These are phyloP conservation scores for Apostichopus parvimensis DNA, from an alignment of 35 echinoderm and acorn worm genomes.

Conservation along the genomic window DNA sequence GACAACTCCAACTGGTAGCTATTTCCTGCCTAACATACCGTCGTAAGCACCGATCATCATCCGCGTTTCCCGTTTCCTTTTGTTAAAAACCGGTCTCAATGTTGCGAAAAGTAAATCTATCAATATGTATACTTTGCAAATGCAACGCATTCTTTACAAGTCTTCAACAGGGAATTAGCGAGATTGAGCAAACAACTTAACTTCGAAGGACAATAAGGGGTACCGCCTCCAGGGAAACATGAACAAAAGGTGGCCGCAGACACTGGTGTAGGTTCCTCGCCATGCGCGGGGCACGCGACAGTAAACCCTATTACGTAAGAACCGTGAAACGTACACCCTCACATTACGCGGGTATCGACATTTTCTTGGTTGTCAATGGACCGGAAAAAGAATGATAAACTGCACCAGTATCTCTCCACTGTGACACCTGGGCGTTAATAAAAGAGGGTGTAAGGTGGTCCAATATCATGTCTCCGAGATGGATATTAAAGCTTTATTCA, in stretches of 20 bases:
- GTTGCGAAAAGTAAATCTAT: too few species aligned
- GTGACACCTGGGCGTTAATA: neutral
- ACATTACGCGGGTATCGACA: too few species aligned
- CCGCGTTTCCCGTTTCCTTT: too few species aligned
- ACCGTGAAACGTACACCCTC: neutral
- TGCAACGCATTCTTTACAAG: neutral
- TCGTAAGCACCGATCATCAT: too few species aligned
- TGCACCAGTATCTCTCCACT: neutral
- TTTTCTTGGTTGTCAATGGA: neutral
- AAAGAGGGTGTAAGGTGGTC: neutral
- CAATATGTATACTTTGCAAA: neutral
- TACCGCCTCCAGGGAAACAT: neutral
- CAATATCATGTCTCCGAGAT: neutral
- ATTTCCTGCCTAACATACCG: too few species aligned
- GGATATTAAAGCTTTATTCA: neutral
- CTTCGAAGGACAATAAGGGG: neutral
- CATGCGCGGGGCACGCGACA: neutral
- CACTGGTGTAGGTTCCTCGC: neutral
- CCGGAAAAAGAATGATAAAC: neutral
- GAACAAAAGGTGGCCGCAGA: neutral
- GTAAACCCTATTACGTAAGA: neutral
- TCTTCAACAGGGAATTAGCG: neutral
- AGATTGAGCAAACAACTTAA: neutral
- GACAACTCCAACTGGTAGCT: too few species aligned
- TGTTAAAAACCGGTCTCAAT: too few species aligned